Conservation (phyloP, 2,113 vertebrate genomes). For the Elachura formosa region DNA sequence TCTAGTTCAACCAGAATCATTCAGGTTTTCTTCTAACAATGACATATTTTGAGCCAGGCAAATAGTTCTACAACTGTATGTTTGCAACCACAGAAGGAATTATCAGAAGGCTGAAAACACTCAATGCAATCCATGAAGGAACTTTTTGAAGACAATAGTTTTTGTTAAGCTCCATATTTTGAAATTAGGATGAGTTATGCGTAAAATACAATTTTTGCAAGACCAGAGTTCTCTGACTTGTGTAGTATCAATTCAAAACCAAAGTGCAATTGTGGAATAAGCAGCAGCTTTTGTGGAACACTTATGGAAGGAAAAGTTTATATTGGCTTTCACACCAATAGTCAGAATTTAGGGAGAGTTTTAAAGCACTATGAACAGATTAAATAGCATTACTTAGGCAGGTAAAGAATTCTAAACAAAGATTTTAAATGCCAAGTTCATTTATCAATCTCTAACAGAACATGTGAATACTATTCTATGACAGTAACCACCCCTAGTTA, state of each 20-base stretch:
- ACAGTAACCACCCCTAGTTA: background rate
- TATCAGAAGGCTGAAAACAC: background rate
- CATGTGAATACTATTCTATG: background rate
- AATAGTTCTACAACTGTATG: background rate
- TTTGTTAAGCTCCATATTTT: background rate
- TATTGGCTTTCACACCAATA: background rate
- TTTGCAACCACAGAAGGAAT: background rate
- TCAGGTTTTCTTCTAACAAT: background rate
- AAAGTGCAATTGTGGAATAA: background rate
- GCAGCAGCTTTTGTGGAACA: background rate
- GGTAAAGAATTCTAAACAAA: background rate
- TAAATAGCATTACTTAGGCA: background rate
- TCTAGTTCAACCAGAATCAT: background rate
- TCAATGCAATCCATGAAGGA: background rate
- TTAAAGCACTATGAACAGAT: background rate
- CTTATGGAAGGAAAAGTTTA: background rate
- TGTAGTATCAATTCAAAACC: background rate
- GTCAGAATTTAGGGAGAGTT: background rate
- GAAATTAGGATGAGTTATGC: background rate
- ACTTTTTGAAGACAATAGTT: background rate
- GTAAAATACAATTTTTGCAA: background rate
- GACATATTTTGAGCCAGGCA: background rate
- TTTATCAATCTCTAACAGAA: background rate
- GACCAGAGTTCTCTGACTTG: background rate
- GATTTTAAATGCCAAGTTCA: background rate